Evolutionary conservation across 23 tunicate genomes (phyloP).

Genomic region (Halocynthia roretzi): DNA sequence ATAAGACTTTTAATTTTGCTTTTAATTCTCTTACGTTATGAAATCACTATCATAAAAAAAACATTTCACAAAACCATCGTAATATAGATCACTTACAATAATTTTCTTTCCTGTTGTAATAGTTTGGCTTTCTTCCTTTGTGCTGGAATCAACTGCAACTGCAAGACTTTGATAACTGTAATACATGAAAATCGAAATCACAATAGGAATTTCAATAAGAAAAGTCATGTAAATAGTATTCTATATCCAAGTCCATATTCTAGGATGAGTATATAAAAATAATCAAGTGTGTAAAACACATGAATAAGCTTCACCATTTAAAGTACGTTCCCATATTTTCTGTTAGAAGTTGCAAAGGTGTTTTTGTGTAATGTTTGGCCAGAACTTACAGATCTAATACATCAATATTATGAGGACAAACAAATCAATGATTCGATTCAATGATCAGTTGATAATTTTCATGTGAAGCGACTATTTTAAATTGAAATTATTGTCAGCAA

Average conservation of each 20-base stretch:
- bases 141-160: conserved; percentile 40
- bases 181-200: not conserved
- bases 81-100: conserved; percentile 10
- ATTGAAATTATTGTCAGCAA: too few relatives aligned
- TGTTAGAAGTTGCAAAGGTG: too few relatives aligned
- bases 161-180: conserved; percentile 79
- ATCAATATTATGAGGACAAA: too few relatives aligned
- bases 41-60: not conserved
- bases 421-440: too few relatives aligned
- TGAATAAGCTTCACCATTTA: too few relatives aligned
- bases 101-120: conserved; percentile 51
- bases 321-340: too few relatives aligned
- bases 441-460: too few relatives aligned
- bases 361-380: too few relatives aligned
- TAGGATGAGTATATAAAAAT: not conserved
- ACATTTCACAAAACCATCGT: not conserved
- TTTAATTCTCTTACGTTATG: not conserved
- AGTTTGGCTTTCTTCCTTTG: conserved; percentile 49
- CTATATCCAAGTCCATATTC: not conserved
- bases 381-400: too few relatives aligned
- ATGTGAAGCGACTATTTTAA: too few relatives aligned
- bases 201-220: too few relatives aligned
- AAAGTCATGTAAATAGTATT: not conserved
- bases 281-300: too few relatives aligned
- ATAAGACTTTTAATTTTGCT: not conserved